Percentiles rank a stretch among this genome's conserved stretches.
Conservation (phyloP, 2,113 vertebrate species). For the Sula dactylatra region DNA sequence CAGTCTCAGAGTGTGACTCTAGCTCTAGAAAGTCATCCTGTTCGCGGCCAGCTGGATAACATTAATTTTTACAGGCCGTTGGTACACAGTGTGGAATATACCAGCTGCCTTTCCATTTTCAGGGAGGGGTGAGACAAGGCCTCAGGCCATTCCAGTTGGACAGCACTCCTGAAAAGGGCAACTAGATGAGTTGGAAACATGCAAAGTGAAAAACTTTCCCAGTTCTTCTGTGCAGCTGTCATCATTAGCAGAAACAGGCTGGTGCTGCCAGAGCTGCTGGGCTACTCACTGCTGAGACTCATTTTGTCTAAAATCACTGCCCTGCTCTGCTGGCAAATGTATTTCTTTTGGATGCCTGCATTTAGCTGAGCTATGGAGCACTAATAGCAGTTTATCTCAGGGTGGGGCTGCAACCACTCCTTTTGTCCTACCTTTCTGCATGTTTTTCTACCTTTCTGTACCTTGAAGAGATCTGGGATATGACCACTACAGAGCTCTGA, state of each 20-base stretch:
- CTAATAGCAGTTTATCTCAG: background rate
- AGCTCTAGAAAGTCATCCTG: background rate
- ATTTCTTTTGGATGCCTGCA: background rate
- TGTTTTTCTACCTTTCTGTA: background rate
- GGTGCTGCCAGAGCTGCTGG: conserved; percentile 36
- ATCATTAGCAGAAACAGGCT: conserved; percentile 23
- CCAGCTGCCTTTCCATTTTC: conserved; percentile 42
- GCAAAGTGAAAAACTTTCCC: conserved; percentile 3
- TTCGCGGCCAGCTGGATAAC: background rate
- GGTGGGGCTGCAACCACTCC: background rate
- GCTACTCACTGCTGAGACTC: conserved; percentile 3
- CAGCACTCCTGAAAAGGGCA: background rate
- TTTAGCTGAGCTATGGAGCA: background rate
- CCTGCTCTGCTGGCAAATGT: background rate
- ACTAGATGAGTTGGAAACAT: conserved; percentile 15
- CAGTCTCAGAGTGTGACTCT: background rate
- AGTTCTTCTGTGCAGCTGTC: conserved; percentile 54
- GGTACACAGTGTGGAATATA: conserved; percentile 1
- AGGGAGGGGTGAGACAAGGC: conserved; percentile 28
- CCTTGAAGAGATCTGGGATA: background rate
- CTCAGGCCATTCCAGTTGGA: conserved; percentile 32
- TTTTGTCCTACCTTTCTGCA: background rate
- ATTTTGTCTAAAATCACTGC: background rate
- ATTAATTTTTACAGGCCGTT: background rate
- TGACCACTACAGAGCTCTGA: background rate